These are phyloP conservation scores for Apeltes quadracus DNA, from an alignment of 2,113 vertebrate species.

Conservation along the genomic window DNA sequence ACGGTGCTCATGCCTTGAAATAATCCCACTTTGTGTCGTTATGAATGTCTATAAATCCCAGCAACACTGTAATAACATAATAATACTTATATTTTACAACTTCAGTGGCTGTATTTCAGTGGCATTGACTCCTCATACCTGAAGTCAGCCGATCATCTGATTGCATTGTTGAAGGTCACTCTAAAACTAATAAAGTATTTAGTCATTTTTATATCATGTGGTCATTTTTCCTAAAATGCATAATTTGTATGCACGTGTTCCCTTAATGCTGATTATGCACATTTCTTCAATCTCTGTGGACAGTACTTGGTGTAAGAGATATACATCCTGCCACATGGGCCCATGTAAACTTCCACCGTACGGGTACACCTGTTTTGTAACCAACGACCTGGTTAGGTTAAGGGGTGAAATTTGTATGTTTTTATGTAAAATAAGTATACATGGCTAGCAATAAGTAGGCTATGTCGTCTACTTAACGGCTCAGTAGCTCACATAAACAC, in stretches of 20 bases:
- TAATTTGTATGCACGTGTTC: too few relatives aligned
- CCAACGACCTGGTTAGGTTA: not conserved
- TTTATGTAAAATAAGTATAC: not conserved
- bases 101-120: constrained; percentile 22
- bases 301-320: not conserved
- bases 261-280: not conserved
- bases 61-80: not conserved
- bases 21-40: not conserved
- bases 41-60: not conserved
- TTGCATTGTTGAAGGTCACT: not conserved
- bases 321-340: not conserved
- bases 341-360: not conserved
- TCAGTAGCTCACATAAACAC: not conserved
- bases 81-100: constrained; percentile 29
- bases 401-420: not conserved
- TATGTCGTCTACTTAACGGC: not conserved
- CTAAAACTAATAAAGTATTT: not conserved
- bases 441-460: not conserved
- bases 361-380: not conserved
- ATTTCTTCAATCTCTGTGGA: not conserved
- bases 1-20: not conserved
- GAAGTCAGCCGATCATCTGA: not conserved
- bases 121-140: not conserved
- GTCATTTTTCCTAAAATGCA: not conserved
- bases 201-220: not conserved